Percentiles rank a stretch among this genome's conserved stretches.
These are phyloP conservation scores for Nectonema munidae DNA, from an alignment of 2,888 invertebrate species.

Conservation along the genomic window DNA sequence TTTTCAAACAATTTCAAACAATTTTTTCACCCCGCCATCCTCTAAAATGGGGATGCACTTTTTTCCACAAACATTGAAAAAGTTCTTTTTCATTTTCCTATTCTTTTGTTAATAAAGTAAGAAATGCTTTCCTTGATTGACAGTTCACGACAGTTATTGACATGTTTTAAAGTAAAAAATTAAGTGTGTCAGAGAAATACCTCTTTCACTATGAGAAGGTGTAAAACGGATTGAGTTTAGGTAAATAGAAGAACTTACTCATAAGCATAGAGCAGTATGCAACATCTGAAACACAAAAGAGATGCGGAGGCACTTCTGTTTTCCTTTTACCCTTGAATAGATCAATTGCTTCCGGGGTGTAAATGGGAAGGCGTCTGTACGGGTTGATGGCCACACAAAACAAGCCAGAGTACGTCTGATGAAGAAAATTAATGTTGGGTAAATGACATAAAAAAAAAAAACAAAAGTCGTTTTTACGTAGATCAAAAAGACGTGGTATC, in stretches of 20 bases:
- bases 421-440: conserved; percentile 16
- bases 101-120: too few relatives aligned
- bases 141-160: too few relatives aligned
- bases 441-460: not conserved
- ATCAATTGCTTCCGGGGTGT: conserved; percentile 42
- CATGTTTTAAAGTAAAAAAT: too few relatives aligned
- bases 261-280: conserved; percentile 98
- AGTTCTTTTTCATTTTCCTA: too few relatives aligned
- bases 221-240: too few relatives aligned
- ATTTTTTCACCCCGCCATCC: too few relatives aligned
- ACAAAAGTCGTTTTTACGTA: conserved; percentile 33
- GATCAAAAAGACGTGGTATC: conserved; percentile 75
- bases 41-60: too few relatives aligned
- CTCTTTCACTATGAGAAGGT: too few relatives aligned
- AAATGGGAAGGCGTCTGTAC: conserved; percentile 35
- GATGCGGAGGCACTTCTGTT: conserved; percentile 35
- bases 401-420: conserved; percentile 25
- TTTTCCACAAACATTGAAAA: too few relatives aligned
- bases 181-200: too few relatives aligned
- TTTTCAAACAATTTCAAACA: too few relatives aligned
- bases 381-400: conserved; percentile 41
- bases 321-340: conserved; percentile 21
- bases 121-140: too few relatives aligned
- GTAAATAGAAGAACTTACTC: conserved; percentile 29
- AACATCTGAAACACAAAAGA: conserved; percentile 98